Percentiles rank a stretch among this genome's conserved stretches.
phyloP scores from a whole-genome alignment of 2,888 invertebrate genomes.

The Ichneumoninae sp. region DNA sequence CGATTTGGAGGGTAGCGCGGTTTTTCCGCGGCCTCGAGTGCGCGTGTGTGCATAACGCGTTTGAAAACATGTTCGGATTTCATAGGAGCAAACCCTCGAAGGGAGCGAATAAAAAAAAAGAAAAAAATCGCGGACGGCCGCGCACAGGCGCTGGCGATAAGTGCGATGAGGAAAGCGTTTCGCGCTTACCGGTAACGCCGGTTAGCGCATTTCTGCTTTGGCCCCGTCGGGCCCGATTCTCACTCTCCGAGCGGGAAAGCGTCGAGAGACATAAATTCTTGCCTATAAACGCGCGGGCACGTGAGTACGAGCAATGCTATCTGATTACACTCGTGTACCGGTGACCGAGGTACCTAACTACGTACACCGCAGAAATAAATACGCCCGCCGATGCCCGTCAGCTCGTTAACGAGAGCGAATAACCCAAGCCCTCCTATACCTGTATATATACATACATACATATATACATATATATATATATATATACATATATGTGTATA shows the following conservation, averaged over 20 bases:
- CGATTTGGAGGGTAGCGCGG: not conserved
- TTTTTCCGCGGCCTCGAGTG: not conserved
- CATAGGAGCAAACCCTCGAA: conserved; percentile 61
- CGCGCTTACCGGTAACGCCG: conserved; percentile 12
- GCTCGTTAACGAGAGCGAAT: conserved; percentile 60
- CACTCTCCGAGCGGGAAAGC: conserved; percentile 26
- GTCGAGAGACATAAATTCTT: conserved; percentile 63
- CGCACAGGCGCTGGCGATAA: conserved; percentile 40
- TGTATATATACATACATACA: conserved; percentile 12
- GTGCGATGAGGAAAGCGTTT: conserved; percentile 47
- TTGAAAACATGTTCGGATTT: conserved; percentile 79
- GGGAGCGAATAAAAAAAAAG: not conserved
- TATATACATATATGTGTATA: no score
- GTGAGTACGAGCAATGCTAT: conserved; percentile 66
- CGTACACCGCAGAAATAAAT: conserved; percentile 65
- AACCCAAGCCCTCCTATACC: conserved; percentile 30
- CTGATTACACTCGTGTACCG: conserved; percentile 66
- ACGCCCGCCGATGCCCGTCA: conserved; percentile 60
- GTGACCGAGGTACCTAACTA: conserved; percentile 62
- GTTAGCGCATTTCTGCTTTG: conserved; percentile 9
- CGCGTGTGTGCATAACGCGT: conserved; percentile 7
- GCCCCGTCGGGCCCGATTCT: not conserved
- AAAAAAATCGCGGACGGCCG: not conserved
- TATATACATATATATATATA: conserved; percentile 2
- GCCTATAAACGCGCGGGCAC: conserved; percentile 60